Evolutionary conservation across 1,140 invertebrate species (phyloP).

Genomic region (Pogonomyrmex californicus): DNA sequence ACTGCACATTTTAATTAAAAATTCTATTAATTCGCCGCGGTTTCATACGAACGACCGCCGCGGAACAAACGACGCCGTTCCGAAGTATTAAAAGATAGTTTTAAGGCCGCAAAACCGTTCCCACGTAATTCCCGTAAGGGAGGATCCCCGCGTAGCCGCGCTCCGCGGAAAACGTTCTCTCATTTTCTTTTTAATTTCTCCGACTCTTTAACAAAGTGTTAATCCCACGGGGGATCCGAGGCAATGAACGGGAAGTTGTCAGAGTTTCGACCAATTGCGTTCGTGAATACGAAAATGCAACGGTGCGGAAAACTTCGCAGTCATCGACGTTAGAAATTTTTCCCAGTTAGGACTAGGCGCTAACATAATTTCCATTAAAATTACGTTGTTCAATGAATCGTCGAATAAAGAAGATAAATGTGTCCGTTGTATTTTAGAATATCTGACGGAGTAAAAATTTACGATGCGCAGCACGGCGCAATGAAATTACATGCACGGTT

Average conservation of each 20-base stretch:
- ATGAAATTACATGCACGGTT: constrained; percentile 47
- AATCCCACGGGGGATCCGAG: constrained; percentile 18
- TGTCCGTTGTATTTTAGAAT: constrained; percentile 9
- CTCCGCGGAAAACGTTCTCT: constrained; percentile 17
- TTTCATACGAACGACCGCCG: constrained; percentile 33
- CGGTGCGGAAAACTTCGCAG: constrained; percentile 18
- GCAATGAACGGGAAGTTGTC: constrained; percentile 57
- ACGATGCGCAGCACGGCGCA: constrained; percentile 10
- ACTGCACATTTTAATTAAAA: constrained; percentile 76
- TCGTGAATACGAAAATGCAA: constrained; percentile 47
- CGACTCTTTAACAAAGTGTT: constrained; percentile 62
- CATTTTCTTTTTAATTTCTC: constrained; percentile 67
- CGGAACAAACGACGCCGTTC: constrained; percentile 56
- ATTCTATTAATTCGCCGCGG: constrained; percentile 74
- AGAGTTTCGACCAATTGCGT: constrained; percentile 55
- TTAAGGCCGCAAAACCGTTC: constrained; percentile 57
- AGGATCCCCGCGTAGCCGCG: constrained; percentile 14
- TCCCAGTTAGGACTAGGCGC: background rate
- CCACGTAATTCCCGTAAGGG: constrained; percentile 61
- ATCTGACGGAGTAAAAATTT: constrained; percentile 28
- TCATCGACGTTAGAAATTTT: constrained; percentile 6
- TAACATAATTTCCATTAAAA: constrained; percentile 14
- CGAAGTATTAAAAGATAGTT: constrained; percentile 68
- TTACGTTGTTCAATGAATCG: background rate
- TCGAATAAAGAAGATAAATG: background rate